Percentiles rank a stretch among this genome's conserved stretches.
Evolutionary conservation across 2,888 invertebrate genomes (phyloP).

Genomic region (Polylopha cassiicola): DNA sequence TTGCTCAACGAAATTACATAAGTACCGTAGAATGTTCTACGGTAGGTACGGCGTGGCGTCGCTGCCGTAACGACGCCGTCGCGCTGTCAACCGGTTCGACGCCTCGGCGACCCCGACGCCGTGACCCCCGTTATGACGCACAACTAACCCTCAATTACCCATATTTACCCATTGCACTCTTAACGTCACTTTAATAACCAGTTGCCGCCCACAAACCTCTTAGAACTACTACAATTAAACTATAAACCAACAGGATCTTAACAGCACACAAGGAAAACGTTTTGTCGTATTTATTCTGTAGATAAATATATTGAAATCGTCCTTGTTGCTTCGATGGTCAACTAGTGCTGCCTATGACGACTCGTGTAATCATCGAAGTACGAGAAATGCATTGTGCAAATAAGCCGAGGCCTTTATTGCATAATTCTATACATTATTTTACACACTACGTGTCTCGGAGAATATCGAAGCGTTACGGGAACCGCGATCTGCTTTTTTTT

Average conservation of each 20-base stretch:
- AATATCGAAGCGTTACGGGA: not conserved
- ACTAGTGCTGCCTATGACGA: conserved; percentile 9
- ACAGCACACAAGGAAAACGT: too few relatives aligned
- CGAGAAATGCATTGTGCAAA: too few relatives aligned
- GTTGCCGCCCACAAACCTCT: not conserved
- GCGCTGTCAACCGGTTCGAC: conserved; percentile 26
- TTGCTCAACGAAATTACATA: conserved; percentile 51
- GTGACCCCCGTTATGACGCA: conserved; percentile 22
- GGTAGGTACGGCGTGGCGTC: conserved; percentile 28
- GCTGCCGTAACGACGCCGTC: conserved; percentile 33
- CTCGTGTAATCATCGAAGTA: too few relatives aligned
- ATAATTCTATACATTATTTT: too few relatives aligned
- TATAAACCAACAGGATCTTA: too few relatives aligned
- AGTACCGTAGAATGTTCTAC: conserved; percentile 41
- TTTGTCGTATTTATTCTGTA: conserved; percentile 7
- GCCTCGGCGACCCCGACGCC: conserved; percentile 9
- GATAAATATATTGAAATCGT: conserved; percentile 11
- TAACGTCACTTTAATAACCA: conserved; percentile 10
- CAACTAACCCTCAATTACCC: conserved; percentile 12
- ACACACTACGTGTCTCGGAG: not conserved
- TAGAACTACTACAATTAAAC: too few relatives aligned
- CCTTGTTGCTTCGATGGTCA: conserved; percentile 18
- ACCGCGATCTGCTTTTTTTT: conserved; percentile 2
- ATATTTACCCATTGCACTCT: conserved; percentile 15
- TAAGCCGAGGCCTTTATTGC: conserved; percentile 2